Percentiles rank a stretch among this genome's conserved stretches.
Conservation (phyloP, 1,140 invertebrate genomes). For the Carposina sasakii region DNA sequence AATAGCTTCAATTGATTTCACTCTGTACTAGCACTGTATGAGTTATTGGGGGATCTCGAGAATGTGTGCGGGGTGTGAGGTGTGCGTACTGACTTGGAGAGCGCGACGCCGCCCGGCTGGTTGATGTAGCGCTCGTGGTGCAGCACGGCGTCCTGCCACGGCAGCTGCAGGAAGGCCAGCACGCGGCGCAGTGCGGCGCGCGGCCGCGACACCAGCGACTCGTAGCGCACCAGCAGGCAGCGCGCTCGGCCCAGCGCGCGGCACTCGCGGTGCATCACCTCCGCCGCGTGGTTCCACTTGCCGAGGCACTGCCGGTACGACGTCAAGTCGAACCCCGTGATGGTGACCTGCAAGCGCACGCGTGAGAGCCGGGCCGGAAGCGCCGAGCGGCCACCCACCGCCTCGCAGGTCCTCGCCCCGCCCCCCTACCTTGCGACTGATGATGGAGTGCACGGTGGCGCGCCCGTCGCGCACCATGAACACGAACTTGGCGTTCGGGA, state of each 20-base stretch:
- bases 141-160: constrained; percentile 96
- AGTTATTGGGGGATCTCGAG: no score
- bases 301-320: constrained; percentile 94
- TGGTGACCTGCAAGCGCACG: constrained; percentile 87
- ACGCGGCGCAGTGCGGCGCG: constrained; percentile 92
- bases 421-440: constrained; percentile 95
- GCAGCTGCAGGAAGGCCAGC: constrained; percentile 91
- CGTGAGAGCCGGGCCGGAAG: background rate
- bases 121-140: constrained; percentile 99
- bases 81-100: constrained; percentile 86
- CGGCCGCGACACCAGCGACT: constrained; percentile 96
- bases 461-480: constrained; percentile 98
- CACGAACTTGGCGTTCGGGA: constrained; percentile 94
- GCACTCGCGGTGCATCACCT: constrained; percentile 96
- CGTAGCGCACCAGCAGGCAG: constrained; percentile 93
- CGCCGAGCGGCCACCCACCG: background rate
- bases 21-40: no score
- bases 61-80: no score
- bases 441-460: constrained; percentile 98
- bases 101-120: constrained; percentile 92
- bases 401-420: no score
- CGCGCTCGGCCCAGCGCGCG: constrained; percentile 85
- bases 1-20: no score
- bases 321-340: constrained; percentile 96
- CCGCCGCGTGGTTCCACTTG: constrained; percentile 97